Conservation (phyloP, 2,888 invertebrate genomes). For the Gortyna flavago region DNA sequence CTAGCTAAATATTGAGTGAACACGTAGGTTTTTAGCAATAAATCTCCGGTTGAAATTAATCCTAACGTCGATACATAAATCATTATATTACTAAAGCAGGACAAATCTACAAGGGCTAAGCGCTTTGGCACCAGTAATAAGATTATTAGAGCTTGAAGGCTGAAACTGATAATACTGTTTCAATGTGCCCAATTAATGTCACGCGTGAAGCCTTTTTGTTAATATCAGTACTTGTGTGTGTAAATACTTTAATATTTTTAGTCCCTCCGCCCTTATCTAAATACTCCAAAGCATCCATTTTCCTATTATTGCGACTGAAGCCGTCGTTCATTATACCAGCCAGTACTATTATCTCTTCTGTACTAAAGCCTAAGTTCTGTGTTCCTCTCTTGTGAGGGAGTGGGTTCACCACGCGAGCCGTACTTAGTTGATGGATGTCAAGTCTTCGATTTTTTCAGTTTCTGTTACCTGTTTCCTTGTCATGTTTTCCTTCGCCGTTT, state of each 20-base stretch:
- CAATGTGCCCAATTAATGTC: constrained; percentile 41
- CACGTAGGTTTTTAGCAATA: background rate
- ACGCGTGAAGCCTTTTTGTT: constrained; percentile 45
- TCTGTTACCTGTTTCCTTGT: background rate
- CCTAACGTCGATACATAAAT: background rate
- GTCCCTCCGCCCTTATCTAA: background rate
- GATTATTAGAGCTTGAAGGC: constrained; percentile 39
- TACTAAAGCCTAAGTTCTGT: background rate
- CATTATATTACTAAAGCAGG: background rate
- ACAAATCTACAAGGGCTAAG: constrained; percentile 11
- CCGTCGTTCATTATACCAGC: background rate
- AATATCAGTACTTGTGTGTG: constrained; percentile 37
- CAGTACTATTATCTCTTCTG: background rate
- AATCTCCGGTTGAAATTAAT: background rate
- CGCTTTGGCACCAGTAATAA: constrained; percentile 10
- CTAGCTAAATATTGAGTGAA: background rate
- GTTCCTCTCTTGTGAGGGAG: background rate
- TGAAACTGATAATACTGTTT: constrained; percentile 32
- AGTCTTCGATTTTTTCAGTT: background rate
- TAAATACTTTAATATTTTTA: background rate
- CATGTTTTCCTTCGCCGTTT: background rate
- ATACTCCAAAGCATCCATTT: background rate
- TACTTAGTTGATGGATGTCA: background rate
- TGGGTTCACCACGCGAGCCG: too few relatives aligned
- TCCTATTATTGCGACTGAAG: background rate